Conservation (phyloP, 1,140 invertebrate species). For the Leptonema lineaticorne region DNA sequence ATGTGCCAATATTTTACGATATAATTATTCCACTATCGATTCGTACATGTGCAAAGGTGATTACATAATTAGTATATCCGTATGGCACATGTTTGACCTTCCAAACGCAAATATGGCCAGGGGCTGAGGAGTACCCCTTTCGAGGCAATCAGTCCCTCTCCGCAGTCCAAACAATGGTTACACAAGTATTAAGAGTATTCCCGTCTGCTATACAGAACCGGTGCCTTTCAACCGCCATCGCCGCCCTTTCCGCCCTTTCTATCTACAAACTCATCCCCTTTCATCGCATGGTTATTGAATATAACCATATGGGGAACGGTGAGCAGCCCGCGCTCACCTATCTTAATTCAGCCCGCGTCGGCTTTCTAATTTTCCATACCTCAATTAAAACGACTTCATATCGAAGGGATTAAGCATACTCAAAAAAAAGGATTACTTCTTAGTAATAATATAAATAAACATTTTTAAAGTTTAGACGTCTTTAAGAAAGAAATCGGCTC, state of each 20-base stretch:
- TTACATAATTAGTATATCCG: conserved; percentile 32
- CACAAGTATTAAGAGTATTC: conserved; percentile 20
- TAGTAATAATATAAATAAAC: too few species aligned
- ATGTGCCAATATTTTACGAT: conserved; percentile 7
- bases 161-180: conserved; percentile 32
- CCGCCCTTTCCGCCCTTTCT: not conserved
- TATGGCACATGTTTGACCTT: conserved; percentile 29
- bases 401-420: conserved; percentile 16
- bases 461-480: too few species aligned
- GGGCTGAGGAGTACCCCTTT: conserved; percentile 2
- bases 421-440: too few species aligned
- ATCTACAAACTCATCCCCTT: conserved; percentile 1
- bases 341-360: conserved; percentile 30
- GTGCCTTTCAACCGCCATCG: too few species aligned
- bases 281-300: conserved; percentile 25
- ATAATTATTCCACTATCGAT: not conserved
- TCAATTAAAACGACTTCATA: conserved; percentile 35
- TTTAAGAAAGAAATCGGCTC: too few species aligned
- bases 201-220: too few species aligned
- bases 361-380: conserved; percentile 42
- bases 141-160: conserved; percentile 22
- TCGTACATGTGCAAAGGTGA: conserved; percentile 3
- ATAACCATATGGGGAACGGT: conserved; percentile 20
- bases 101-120: conserved; percentile 22
- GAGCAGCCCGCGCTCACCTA: conserved; percentile 1